Evolutionary conservation across 2,888 invertebrate genomes (phyloP).

Genomic region (Eupithecia centaureata): DNA sequence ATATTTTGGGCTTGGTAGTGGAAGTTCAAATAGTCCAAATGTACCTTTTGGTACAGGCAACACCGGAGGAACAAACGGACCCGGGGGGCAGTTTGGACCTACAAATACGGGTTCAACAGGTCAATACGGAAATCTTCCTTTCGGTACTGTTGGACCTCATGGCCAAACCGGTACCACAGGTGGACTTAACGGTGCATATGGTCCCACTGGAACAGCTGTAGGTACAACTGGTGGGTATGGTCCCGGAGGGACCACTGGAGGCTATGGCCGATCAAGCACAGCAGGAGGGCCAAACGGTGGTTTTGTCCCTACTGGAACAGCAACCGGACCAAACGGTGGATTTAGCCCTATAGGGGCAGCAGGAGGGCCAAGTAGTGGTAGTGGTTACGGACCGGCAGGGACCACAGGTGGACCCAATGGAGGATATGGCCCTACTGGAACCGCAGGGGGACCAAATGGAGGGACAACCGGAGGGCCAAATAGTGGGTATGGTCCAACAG

Average conservation of each 20-base stretch:
- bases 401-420: constrained; percentile 20
- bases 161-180: background rate
- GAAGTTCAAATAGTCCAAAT: constrained; percentile 20
- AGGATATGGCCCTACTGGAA: constrained; percentile 19
- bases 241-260: constrained; percentile 18
- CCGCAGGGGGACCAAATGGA: constrained; percentile 5
- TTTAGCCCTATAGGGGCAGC: background rate
- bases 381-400: constrained; percentile 15
- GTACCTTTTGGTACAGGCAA: constrained; percentile 18
- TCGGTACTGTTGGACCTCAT: background rate
- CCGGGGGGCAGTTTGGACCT: background rate
- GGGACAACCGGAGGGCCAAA: constrained; percentile 15
- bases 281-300: constrained; percentile 12
- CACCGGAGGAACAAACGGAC: constrained; percentile 4
- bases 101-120: constrained; percentile 15
- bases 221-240: constrained; percentile 13
- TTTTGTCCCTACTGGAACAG: background rate
- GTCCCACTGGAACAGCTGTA: constrained; percentile 3
- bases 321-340: background rate
- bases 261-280: background rate
- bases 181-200: constrained; percentile 13
- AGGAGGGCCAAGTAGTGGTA: constrained; percentile 1
- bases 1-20: constrained; percentile 39
- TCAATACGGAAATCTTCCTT: constrained; percentile 21
- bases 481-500: constrained; percentile 17